Evolutionary conservation across 2,113 vertebrate genomes (phyloP), one percentile per base, ranked within the genome.

Genomic region (Ia io): DNA sequence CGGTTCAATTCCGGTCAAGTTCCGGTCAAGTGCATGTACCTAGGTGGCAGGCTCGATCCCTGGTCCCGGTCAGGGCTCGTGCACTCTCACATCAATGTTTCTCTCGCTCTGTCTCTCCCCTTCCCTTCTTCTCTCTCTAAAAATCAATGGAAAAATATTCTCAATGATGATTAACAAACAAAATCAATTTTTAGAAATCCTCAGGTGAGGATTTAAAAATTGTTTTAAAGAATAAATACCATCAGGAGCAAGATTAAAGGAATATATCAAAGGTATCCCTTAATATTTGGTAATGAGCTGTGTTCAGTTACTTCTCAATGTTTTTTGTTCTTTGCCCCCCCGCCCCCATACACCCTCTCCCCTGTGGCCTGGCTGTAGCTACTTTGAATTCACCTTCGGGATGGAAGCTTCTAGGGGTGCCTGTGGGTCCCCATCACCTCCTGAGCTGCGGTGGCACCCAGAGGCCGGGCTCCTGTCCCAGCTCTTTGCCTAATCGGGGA

Each of bases 211-310:
- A 3, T n/a, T 67, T 17, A n/a, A n/a, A 65, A 67, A 8, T 17
- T 17, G 30, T 61, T 61, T 61, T 61, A 61, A 65, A 32, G 30
- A 79, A 69, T 76, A 88, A 84, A 18, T 67, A 42, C 61, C 28
- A 35, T 87, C 67, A 37, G 92, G 93, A 89, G 47, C n/a, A 23
- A 67, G 42, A 71, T 63, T 79, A 84, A 80, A 93, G 40, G 61
- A 79, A 67, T 73, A 9, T n/a, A 9, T 44, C 51, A 73, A 63
- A 49, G 14, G 5, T 67, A 23, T 51, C 40, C 32, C 56, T 76
- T 79, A 53, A 49, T 70, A 6, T 85, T 59, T 87, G 4, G 0
- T 51, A 40, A 37, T 25, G 14, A 91, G 51, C 12, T 49, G 10
- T 70, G 82, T 91, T 42, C 73, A 22, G 4, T 82, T 85, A 56